Conservation (phyloP, 2,113 vertebrate species). For the Coryphaenoides rupestris region DNA sequence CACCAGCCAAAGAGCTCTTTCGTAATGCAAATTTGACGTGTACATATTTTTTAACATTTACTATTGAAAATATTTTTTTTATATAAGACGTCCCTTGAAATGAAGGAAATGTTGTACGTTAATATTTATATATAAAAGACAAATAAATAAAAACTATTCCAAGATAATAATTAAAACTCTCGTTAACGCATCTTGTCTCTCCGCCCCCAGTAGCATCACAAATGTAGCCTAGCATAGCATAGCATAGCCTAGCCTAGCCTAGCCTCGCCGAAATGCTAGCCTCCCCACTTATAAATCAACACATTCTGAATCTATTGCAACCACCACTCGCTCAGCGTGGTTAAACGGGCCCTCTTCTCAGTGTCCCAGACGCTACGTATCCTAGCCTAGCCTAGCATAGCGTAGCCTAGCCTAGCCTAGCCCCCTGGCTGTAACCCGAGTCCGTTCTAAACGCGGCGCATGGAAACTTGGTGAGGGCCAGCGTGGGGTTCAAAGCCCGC, state of each 20-base stretch:
- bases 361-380: constrained; percentile 31
- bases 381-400: constrained; percentile 34
- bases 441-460: constrained; percentile 26
- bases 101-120: constrained; percentile 40
- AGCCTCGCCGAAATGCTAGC: too few species aligned
- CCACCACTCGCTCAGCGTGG: constrained; percentile 1
- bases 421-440: constrained; percentile 54
- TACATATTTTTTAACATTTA: constrained; percentile 66
- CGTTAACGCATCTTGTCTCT: too few species aligned
- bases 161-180: too few species aligned
- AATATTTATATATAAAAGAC: constrained; percentile 52
- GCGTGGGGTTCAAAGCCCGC: constrained; percentile 43
- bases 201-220: too few species aligned
- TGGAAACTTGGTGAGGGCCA: constrained; percentile 43
- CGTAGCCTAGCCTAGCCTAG: constrained; percentile 39
- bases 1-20: constrained; percentile 12
- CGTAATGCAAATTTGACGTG: constrained; percentile 18
- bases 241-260: too few species aligned
- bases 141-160: constrained; percentile 32
- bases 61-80: constrained; percentile 69
- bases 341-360: constrained; percentile 10
- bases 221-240: too few species aligned
- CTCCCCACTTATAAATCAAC: too few species aligned
- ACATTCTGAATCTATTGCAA: too few species aligned
- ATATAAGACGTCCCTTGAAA: constrained; percentile 34